These are phyloP conservation scores for Sitodiplosis mosellana DNA, from an alignment of 1,140 invertebrate genomes.

Conservation along the genomic window DNA sequence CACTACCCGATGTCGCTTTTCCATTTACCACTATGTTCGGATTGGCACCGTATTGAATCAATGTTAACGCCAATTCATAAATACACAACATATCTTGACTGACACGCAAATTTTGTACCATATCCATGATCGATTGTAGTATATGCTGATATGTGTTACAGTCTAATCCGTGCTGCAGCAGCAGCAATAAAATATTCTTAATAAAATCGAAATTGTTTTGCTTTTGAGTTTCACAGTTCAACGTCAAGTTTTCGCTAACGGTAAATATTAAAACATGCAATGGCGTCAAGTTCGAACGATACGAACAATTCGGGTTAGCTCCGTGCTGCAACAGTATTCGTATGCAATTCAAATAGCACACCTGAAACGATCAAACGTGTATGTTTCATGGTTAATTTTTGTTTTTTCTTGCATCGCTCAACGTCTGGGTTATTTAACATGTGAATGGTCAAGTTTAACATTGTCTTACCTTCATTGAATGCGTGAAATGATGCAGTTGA, in stretches of 20 bases:
- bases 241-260: conserved; percentile 51
- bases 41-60: conserved; percentile 46
- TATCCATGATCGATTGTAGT: conserved; percentile 44
- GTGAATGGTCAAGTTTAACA: neutral
- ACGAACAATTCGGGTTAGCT: conserved; percentile 54
- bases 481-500: conserved; percentile 51
- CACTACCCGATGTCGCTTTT: conserved; percentile 22
- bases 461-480: conserved; percentile 44
- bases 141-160: conserved; percentile 48
- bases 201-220: conserved; percentile 43
- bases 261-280: conserved; percentile 54
- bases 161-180: conserved; percentile 49
- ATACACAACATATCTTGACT: conserved; percentile 45
- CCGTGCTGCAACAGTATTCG: conserved; percentile 45
- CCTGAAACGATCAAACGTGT: conserved; percentile 24
- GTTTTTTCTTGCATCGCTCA: neutral
- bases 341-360: conserved; percentile 55
- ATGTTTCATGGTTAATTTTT: conserved; percentile 3
- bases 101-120: conserved; percentile 46
- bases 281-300: conserved; percentile 46
- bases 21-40: conserved; percentile 36
- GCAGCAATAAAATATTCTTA: conserved; percentile 41
- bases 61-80: conserved; percentile 43
- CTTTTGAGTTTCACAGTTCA: conserved; percentile 41
- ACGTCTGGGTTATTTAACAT: neutral